Percentiles rank a stretch among this genome's conserved stretches.
These are phyloP conservation scores for Luehdorfia chinensis DNA, from an alignment of 1,140 invertebrate species.

Conservation along the genomic window DNA sequence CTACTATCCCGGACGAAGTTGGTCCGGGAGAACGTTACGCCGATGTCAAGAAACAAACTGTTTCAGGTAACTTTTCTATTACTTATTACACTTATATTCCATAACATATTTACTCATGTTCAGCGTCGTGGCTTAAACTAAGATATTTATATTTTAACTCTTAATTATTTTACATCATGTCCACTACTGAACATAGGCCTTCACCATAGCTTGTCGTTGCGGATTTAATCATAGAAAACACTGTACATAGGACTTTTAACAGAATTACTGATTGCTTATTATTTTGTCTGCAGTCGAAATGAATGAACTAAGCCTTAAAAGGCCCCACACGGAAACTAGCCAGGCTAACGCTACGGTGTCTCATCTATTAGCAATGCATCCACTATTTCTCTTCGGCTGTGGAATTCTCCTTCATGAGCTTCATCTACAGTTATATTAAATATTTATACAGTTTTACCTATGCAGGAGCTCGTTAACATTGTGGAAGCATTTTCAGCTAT, in stretches of 20 bases:
- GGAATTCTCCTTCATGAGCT: constrained; percentile 46
- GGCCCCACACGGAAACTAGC: constrained; percentile 50
- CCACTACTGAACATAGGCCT: too few relatives aligned
- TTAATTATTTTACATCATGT: too few relatives aligned
- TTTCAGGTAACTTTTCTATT: constrained; percentile 58
- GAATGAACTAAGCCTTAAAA: constrained; percentile 64
- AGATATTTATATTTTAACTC: too few relatives aligned
- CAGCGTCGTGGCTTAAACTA: too few relatives aligned
- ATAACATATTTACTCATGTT: too few relatives aligned
- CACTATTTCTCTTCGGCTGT: constrained; percentile 40
- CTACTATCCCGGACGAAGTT: constrained; percentile 80
- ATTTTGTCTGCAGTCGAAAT: constrained; percentile 58
- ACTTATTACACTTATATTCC: too few relatives aligned
- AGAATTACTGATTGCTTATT: too few relatives aligned
- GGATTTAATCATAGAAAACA: too few relatives aligned
- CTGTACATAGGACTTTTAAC: too few relatives aligned
- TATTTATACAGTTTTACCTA: not conserved
- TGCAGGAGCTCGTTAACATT: not conserved
- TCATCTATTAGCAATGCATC: constrained; percentile 25
- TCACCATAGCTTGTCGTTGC: too few relatives aligned
- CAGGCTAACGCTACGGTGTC: constrained; percentile 48
- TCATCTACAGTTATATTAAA: constrained; percentile 29
- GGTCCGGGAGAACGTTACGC: constrained; percentile 66
- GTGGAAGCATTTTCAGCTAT: too few relatives aligned
- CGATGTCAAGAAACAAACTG: constrained; percentile 73